A percentile compares a stretch with the other conserved stretches of the same genome.
Conservation (phyloP, 2,113 vertebrate species). For the Actenoides hombroni region DNA sequence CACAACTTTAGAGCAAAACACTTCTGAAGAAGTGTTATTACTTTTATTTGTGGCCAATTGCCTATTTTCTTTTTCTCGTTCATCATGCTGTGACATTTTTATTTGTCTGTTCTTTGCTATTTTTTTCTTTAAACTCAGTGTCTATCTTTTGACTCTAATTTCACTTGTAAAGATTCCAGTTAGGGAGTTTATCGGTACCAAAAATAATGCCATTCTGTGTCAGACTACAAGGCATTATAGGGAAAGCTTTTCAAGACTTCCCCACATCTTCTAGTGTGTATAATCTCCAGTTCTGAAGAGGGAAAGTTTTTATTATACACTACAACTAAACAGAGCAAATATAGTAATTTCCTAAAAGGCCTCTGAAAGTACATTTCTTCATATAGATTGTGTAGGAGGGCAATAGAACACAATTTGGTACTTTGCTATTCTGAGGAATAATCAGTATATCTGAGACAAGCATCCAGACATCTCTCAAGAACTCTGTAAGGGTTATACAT, state of each 20-base stretch:
- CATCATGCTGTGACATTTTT: not conserved
- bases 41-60: not conserved
- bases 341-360: not conserved
- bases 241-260: not conserved
- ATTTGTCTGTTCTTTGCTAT: not conserved
- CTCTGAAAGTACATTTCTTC: not conserved
- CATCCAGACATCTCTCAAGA: not conserved
- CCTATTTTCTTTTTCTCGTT: not conserved
- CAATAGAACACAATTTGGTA: not conserved
- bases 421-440: not conserved
- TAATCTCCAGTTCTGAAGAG: not conserved
- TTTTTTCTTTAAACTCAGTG: not conserved
- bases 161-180: not conserved
- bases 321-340: slow-evolving; percentile 1
- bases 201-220: not conserved
- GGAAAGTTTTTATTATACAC: not conserved
- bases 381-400: slow-evolving; percentile 2
- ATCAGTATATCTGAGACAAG: not conserved
- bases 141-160: not conserved
- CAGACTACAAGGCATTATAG: not conserved
- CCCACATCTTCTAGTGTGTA: not conserved
- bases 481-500: not conserved
- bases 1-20: not conserved
- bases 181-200: not conserved
- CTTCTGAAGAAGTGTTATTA: not conserved